These are phyloP conservation scores for Acleris sparsana DNA, from an alignment of 2,888 invertebrate species.

Conservation along the genomic window DNA sequence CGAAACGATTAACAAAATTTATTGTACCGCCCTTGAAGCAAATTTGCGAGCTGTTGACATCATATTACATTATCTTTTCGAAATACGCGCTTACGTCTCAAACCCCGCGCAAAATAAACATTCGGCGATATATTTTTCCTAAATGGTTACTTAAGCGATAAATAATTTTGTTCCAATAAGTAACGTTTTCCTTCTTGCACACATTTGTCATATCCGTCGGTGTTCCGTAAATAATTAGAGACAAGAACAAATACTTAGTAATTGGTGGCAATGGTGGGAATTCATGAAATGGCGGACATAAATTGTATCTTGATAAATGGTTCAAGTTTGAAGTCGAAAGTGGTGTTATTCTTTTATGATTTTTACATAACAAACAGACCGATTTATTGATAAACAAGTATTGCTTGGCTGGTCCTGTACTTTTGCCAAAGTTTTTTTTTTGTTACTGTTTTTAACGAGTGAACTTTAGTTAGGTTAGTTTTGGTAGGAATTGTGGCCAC, in stretches of 20 bases:
- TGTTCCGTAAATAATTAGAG: not conserved
- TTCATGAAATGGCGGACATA: too few species aligned
- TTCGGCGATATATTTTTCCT: conserved; percentile 25
- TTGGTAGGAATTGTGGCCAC: too few species aligned
- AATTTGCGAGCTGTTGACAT: conserved; percentile 35
- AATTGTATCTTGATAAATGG: too few species aligned
- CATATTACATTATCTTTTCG: conserved; percentile 35
- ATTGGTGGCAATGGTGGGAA: too few species aligned
- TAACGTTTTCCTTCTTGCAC: conserved; percentile 6
- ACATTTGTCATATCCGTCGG: conserved; percentile 10
- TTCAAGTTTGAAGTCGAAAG: too few species aligned
- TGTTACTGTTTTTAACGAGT: too few species aligned
- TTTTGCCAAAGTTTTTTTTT: too few species aligned
- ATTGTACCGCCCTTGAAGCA: conserved; percentile 29
- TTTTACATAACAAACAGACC: too few species aligned
- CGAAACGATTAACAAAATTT: conserved; percentile 27
- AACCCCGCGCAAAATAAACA: conserved; percentile 26
- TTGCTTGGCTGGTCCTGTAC: too few species aligned
- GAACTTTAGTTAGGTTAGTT: too few species aligned
- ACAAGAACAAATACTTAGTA: not conserved
- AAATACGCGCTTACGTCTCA: conserved; percentile 28
- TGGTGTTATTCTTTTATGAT: too few species aligned
- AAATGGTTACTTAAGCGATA: conserved; percentile 17
- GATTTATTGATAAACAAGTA: too few species aligned
- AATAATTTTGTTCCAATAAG: conserved; percentile 15